A percentile compares a stretch with the other conserved stretches of the same genome.
phyloP scores from a whole-genome alignment of 2,113 vertebrate genomes.

The Scomber scombrus region DNA sequence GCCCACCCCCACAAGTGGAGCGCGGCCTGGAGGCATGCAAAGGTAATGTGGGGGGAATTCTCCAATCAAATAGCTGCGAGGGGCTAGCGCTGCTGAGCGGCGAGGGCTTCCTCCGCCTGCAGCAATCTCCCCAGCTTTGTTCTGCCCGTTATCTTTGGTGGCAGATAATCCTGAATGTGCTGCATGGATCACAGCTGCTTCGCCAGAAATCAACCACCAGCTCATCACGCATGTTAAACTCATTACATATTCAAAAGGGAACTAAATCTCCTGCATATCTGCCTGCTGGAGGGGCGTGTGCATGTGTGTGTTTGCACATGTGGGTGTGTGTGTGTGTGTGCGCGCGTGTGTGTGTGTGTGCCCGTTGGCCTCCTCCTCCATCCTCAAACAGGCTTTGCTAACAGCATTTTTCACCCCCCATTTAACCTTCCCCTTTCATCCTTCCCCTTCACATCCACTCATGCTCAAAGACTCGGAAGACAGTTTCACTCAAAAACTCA shows the following conservation, averaged over 20 bases:
- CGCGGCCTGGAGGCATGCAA: constrained; percentile 62
- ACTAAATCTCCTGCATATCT: constrained; percentile 77
- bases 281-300: constrained; percentile 56
- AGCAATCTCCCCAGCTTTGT: constrained; percentile 69
- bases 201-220: constrained; percentile 65
- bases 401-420: constrained; percentile 53
- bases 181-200: constrained; percentile 71
- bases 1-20: constrained; percentile 49
- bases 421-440: constrained; percentile 62
- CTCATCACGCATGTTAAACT: constrained; percentile 78
- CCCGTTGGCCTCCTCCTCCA: constrained; percentile 27
- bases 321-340: constrained; percentile 7
- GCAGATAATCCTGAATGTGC: constrained; percentile 77
- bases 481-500: constrained; percentile 43
- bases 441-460: constrained; percentile 14
- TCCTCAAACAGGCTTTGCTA: constrained; percentile 47
- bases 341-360: constrained; percentile 4
- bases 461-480: constrained; percentile 36
- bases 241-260: constrained; percentile 79
- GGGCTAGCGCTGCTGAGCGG: constrained; percentile 39
- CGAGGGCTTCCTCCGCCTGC: constrained; percentile 64
- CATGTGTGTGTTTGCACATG: constrained; percentile 36
- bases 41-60: constrained; percentile 69
- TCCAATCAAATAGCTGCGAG: constrained; percentile 70
- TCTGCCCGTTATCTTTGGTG: constrained; percentile 77